Evolutionary conservation across 2,797 vertebrate species (phyloP).

Genomic region (Propithecus deckenii): DNA sequence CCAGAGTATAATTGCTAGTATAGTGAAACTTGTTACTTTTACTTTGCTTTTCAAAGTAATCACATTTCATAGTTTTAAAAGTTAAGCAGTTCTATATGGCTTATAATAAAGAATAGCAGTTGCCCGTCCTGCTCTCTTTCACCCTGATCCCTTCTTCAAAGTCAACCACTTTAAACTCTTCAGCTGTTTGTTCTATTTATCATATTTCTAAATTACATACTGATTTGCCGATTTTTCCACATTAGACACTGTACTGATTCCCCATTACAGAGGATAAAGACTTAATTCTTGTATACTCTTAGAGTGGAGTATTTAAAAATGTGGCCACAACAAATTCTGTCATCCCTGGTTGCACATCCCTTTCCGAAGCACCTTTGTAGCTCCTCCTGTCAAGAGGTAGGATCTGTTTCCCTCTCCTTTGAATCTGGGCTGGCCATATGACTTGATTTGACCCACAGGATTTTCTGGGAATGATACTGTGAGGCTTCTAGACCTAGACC

Average conservation of each 20-base stretch:
- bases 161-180: background rate
- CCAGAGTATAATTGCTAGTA: background rate
- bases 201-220: background rate
- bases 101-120: background rate
- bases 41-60: background rate
- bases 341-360: background rate
- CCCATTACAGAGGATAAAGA: background rate
- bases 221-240: background rate
- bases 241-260: background rate
- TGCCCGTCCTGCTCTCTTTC: background rate
- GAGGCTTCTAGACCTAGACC: background rate
- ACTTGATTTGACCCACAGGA: background rate
- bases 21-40: background rate
- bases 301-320: background rate
- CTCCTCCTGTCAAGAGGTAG: background rate
- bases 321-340: background rate
- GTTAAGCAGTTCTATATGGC: background rate
- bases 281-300: background rate
- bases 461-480: background rate
- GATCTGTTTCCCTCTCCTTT: background rate
- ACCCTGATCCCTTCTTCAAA: background rate
- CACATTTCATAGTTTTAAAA: background rate
- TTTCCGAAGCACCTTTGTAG: background rate
- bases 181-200: background rate
- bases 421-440: background rate